A percentile compares a stretch with the other conserved stretches of the same genome.
Conservation (phyloP, 2,888 invertebrate genomes). For the Eucriotettix oculatus region DNA sequence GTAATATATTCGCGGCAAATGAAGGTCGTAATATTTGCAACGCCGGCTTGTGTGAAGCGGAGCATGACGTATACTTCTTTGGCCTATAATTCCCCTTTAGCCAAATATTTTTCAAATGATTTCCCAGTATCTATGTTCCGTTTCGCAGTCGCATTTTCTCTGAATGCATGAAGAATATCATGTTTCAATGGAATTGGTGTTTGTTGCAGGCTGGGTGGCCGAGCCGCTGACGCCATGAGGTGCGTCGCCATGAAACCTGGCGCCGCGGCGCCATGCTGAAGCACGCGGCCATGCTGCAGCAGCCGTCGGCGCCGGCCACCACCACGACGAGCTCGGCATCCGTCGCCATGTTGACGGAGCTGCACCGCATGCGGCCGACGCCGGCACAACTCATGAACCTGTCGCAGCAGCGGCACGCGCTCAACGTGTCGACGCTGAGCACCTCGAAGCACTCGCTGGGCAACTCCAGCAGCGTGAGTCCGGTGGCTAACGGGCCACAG, state of each 20-base stretch:
- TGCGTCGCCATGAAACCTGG: not conserved
- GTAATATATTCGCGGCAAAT: too few relatives aligned
- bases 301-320: not conserved
- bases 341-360: constrained; percentile 21
- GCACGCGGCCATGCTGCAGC: not conserved
- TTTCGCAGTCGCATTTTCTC: too few relatives aligned
- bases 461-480: constrained; percentile 37
- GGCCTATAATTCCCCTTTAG: too few relatives aligned
- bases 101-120: too few relatives aligned
- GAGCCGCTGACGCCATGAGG: too few relatives aligned
- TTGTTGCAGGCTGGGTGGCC: too few relatives aligned
- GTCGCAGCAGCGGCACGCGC: constrained; percentile 13
- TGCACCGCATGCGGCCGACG: not conserved
- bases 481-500: constrained; percentile 23
- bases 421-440: constrained; percentile 33
- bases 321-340: constrained; percentile 26
- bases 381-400: not conserved
- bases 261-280: not conserved
- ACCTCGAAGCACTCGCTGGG: constrained; percentile 46
- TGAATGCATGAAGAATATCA: too few relatives aligned
- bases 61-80: too few relatives aligned
- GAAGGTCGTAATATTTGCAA: too few relatives aligned
- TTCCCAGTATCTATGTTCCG: too few relatives aligned
- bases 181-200: too few relatives aligned
- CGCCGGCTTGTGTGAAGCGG: too few relatives aligned